phyloP scores from a whole-genome alignment of 2,888 invertebrate genomes.

The Hemistola chrysoprasaria region DNA sequence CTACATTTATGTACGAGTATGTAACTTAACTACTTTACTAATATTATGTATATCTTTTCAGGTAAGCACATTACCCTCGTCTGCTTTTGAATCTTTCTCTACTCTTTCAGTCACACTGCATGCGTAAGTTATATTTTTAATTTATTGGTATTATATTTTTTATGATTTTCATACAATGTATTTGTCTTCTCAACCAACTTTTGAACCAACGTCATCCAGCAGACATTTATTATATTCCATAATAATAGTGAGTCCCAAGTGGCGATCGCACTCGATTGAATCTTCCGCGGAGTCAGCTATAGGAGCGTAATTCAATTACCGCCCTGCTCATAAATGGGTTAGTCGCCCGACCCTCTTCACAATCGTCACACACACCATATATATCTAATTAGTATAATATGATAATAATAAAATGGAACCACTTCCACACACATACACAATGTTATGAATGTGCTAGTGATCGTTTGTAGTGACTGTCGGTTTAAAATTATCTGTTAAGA shows the following conservation, averaged over 20 bases:
- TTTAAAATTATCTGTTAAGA: too few relatives aligned
- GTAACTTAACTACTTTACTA: constrained; percentile 2
- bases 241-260: constrained; percentile 10
- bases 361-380: constrained; percentile 31
- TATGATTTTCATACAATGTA: background rate
- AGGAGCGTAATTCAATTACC: constrained; percentile 64
- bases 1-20: background rate
- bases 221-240: constrained; percentile 1
- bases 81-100: constrained; percentile 7
- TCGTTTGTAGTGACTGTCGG: too few relatives aligned
- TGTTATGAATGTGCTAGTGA: too few relatives aligned
- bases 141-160: background rate
- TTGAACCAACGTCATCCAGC: too few relatives aligned
- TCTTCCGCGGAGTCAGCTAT: constrained; percentile 37
- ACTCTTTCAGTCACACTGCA: constrained; percentile 6
- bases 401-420: background rate
- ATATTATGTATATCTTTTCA: constrained; percentile 18
- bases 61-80: constrained; percentile 24
- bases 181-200: too few relatives aligned
- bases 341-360: constrained; percentile 58
- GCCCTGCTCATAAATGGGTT: constrained; percentile 63
- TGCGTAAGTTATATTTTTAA: constrained; percentile 16
- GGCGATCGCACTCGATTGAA: constrained; percentile 25
- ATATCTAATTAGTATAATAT: constrained; percentile 8
- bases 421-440: too few relatives aligned